Conservation (phyloP, 2,797 vertebrate genomes). For the Onychomys arenicola region DNA sequence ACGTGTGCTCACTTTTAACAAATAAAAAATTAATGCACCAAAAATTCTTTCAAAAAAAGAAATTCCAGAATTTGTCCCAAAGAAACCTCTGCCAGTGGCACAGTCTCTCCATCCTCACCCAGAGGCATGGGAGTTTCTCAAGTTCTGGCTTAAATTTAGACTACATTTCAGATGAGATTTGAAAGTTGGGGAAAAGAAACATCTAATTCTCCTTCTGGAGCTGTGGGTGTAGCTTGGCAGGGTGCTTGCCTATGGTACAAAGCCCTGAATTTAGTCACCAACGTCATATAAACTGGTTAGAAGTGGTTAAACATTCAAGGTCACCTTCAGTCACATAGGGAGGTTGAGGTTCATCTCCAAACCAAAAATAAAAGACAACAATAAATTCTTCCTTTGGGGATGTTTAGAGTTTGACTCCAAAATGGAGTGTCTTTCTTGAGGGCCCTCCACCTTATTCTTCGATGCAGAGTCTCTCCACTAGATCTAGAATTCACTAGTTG, state of each 20-base stretch:
- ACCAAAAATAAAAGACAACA: not conserved
- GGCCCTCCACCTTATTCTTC: not conserved
- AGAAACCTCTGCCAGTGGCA: not conserved
- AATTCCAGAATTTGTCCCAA: constrained; percentile 16
- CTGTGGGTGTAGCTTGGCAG: not conserved
- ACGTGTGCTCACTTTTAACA: constrained; percentile 8
- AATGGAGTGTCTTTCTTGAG: not conserved
- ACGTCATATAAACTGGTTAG: not conserved
- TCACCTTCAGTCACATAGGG: not conserved
- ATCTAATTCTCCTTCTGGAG: constrained; percentile 32
- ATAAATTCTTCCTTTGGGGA: not conserved
- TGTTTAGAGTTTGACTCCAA: not conserved
- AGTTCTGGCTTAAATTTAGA: constrained; percentile 58
- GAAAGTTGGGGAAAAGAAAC: not conserved
- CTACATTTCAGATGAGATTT: constrained; percentile 13
- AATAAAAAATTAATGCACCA: constrained; percentile 21
- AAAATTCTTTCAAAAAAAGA: constrained; percentile 22
- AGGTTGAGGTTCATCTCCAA: not conserved
- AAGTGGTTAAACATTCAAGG: not conserved
- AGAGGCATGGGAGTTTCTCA: not conserved
- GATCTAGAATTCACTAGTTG: not conserved
- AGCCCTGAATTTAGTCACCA: not conserved
- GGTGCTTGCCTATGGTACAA: not conserved
- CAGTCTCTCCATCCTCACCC: rapidly evolving
- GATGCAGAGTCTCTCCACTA: not conserved